Percentiles rank a stretch among this genome's conserved stretches.
Conservation (phyloP, 2,888 invertebrate species). For the Parnassius apollo region DNA sequence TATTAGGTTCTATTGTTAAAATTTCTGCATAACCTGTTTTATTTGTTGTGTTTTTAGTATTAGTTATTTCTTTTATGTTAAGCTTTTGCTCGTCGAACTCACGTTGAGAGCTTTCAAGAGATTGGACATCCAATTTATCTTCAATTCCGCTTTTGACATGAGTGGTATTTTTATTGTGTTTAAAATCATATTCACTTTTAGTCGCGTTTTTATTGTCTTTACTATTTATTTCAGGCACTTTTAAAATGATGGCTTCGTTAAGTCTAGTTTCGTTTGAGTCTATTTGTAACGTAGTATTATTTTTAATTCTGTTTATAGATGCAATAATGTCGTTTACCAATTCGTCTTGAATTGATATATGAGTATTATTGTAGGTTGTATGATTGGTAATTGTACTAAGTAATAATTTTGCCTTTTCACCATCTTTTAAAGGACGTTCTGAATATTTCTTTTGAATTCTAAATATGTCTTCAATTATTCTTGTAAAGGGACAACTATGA, state of each 20-base stretch:
- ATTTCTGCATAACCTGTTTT: slow-evolving; percentile 63
- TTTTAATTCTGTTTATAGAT: slow-evolving; percentile 70
- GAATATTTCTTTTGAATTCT: slow-evolving; percentile 58
- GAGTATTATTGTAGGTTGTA: slow-evolving; percentile 43
- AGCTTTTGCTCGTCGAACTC: slow-evolving; percentile 20
- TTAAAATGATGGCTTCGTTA: slow-evolving; percentile 68
- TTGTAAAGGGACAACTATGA: slow-evolving; percentile 64
- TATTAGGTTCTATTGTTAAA: slow-evolving; percentile 67
- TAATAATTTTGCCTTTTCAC: slow-evolving; percentile 80
- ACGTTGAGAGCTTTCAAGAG: slow-evolving; percentile 32
- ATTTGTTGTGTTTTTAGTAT: slow-evolving; percentile 41
- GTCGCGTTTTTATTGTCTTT: slow-evolving; percentile 18
- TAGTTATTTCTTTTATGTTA: slow-evolving; percentile 23
- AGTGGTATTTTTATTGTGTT: slow-evolving; percentile 37
- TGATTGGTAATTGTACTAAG: slow-evolving; percentile 80
- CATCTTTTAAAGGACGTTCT: slow-evolving; percentile 44
- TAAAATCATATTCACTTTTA: slow-evolving; percentile 27
- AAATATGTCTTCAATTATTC: slow-evolving; percentile 71
- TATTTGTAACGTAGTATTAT: slow-evolving; percentile 51
- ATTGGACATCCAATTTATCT: slow-evolving; percentile 50
- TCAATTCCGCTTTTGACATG: slow-evolving; percentile 63
- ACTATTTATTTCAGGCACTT: slow-evolving; percentile 37
- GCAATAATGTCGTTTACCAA: slow-evolving; percentile 68
- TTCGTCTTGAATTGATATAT: slow-evolving; percentile 56
- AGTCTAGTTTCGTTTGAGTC: slow-evolving; percentile 46